Percentiles rank a stretch among this genome's conserved stretches.
These are phyloP conservation scores for Carlito syrichta DNA, from an alignment of 2,113 vertebrate genomes.

Conservation along the genomic window DNA sequence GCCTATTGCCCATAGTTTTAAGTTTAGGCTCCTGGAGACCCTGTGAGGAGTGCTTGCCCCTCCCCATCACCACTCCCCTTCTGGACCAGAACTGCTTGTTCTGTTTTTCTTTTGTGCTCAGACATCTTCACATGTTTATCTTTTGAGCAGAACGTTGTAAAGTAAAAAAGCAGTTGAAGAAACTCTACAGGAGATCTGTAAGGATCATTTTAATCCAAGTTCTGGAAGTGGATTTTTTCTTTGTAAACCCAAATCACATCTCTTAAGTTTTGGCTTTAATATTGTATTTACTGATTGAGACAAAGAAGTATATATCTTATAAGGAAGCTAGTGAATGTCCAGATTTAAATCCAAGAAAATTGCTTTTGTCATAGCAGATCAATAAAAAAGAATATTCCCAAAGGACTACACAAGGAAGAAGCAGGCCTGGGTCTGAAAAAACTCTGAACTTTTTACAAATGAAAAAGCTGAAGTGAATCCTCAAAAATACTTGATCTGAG, in stretches of 20 bases:
- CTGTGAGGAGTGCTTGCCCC: neutral
- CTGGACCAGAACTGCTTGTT: neutral
- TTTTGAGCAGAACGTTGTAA: neutral
- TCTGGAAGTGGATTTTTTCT: neutral
- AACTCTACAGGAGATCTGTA: neutral
- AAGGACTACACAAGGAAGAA: conserved; percentile 25
- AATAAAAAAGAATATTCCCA: neutral
- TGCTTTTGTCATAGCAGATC: neutral
- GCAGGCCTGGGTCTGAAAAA: neutral
- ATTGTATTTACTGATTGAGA: neutral
- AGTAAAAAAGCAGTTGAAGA: neutral
- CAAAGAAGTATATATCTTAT: neutral
- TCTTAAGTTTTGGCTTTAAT: conserved; percentile 1
- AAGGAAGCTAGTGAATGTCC: neutral
- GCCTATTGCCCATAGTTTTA: neutral
- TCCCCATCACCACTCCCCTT: neutral
- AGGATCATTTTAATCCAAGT: neutral
- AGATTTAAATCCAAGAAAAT: conserved; percentile 25
- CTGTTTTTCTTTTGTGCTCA: neutral
- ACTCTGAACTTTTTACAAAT: conserved; percentile 62
- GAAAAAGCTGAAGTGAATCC: conserved; percentile 64
- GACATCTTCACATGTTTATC: neutral
- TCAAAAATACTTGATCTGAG: conserved; percentile 64
- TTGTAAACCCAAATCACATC: neutral
- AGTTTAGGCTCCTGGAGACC: neutral